Evolutionary conservation across 1,140 invertebrate species (phyloP), one percentile per base, ranked within the genome.

Genomic region (Holcopasites calliopsidis): DNA sequence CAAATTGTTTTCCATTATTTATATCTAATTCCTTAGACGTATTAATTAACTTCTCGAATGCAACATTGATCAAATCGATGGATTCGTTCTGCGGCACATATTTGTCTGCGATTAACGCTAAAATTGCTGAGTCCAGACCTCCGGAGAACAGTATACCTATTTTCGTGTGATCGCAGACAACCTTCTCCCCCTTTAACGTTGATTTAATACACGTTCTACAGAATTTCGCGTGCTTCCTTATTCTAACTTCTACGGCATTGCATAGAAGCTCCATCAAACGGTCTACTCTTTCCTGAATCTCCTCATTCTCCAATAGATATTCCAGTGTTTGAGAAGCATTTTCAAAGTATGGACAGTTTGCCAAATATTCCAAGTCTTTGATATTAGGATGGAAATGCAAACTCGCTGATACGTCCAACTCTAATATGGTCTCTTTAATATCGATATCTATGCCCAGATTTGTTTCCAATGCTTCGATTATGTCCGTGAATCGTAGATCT

Each of bases 61-160:
- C 97, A 35, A 99, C 97, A 94, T 99, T 99, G 23, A 99, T 93
- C n/a, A 99, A 93, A 92, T 99, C 98, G 84, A 99, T 97, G 42
- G 95, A 93, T 87, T 97, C 94, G 47, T 93, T 85, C 76, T 84
- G 77, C 4, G 94, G 92, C 28, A 98, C 87, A 92, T 93, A 95
- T 92, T 94, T 94, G 89, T 98, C 92, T 23, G 95, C 94, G 33
- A 99, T 88, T 40, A 95, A 92, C 40, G 98, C 96, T 76, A 99
- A 91, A 83, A 99, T 94, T 33, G 97, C 95, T 54, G 98, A 99
- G 92, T 99, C 98, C 16, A 99, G 92, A 33, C 98, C 98, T 66
- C 98, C 98, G 83, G 98, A 99, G 93, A 99, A 99, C 80, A 99
- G 92, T 75, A 99, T 91, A 40, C 95, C 97, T 47, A 97, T 91